Conservation (phyloP, 1,140 invertebrate genomes). For the Drosophila pachea region DNA sequence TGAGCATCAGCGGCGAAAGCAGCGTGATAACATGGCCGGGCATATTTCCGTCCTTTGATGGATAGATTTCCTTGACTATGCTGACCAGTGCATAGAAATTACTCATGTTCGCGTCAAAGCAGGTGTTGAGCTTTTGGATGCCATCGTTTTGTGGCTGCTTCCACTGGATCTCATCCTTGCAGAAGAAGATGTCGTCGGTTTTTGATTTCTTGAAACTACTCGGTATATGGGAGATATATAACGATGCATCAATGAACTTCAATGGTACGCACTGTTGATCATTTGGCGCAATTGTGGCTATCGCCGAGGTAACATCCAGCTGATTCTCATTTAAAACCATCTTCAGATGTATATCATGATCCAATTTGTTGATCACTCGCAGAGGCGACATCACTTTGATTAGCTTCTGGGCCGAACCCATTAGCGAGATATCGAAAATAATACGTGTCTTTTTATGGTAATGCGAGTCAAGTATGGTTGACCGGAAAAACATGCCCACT, state of each 20-base stretch:
- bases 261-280: conserved; percentile 74
- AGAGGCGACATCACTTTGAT: conserved; percentile 97
- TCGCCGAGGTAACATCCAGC: conserved; percentile 33
- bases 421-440: conserved; percentile 92
- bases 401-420: conserved; percentile 95
- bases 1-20: conserved; percentile 89
- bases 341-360: conserved; percentile 86
- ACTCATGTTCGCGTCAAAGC: conserved; percentile 60
- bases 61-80: conserved; percentile 89
- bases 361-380: conserved; percentile 87
- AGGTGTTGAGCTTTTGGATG: conserved; percentile 46
- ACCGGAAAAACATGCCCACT: conserved; percentile 95
- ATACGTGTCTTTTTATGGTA: conserved; percentile 83
- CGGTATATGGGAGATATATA: conserved; percentile 58
- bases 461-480: conserved; percentile 82
- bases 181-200: conserved; percentile 58
- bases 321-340: conserved; percentile 80
- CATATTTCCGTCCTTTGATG: conserved; percentile 82
- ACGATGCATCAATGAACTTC: conserved; percentile 67
- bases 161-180: conserved; percentile 63
- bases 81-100: conserved; percentile 74
- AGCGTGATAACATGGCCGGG: conserved; percentile 93
- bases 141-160: conserved; percentile 44
- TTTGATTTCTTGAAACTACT: conserved; percentile 23
- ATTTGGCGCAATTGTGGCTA: conserved; percentile 46